Conservation (phyloP, 2,113 vertebrate genomes). For the Pimephales promelas region DNA sequence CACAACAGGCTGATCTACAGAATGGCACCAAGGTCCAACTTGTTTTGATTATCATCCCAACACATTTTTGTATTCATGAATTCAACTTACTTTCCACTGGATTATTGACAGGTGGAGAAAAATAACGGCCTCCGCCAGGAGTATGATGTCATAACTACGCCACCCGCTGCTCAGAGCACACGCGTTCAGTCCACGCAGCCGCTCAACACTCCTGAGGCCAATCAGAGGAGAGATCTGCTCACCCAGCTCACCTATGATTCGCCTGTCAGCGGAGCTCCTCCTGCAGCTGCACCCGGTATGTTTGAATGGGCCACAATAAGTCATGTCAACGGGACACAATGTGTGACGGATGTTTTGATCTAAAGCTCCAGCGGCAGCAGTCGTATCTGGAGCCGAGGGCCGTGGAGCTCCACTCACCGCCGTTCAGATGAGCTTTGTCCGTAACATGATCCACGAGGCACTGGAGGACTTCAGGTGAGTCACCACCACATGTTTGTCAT, state of each 20-base stretch:
- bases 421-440: slow-evolving; percentile 92
- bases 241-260: slow-evolving; percentile 74
- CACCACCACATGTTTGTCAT: background rate
- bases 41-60: background rate
- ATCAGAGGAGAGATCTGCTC: slow-evolving; percentile 75
- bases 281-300: slow-evolving; percentile 59
- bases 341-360: slow-evolving; percentile 4
- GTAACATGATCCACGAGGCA: slow-evolving; percentile 95
- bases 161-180: slow-evolving; percentile 57
- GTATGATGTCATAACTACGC: slow-evolving; percentile 46
- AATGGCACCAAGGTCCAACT: slow-evolving; percentile 49
- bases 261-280: slow-evolving; percentile 69
- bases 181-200: slow-evolving; percentile 56
- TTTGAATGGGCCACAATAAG: background rate
- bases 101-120: slow-evolving; percentile 61
- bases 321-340: background rate
- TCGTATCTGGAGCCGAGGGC: slow-evolving; percentile 79
- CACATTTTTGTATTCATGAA: background rate
- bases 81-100: background rate
- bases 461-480: slow-evolving; percentile 92
- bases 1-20: slow-evolving; percentile 30
- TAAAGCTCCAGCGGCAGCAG: slow-evolving; percentile 66
- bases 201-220: slow-evolving; percentile 75
- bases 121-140: slow-evolving; percentile 60
- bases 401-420: slow-evolving; percentile 84